Percentiles rank a stretch among this genome's conserved stretches.
phyloP scores from a whole-genome alignment of 1,140 invertebrate genomes.

The Diorhabda carinulata region DNA sequence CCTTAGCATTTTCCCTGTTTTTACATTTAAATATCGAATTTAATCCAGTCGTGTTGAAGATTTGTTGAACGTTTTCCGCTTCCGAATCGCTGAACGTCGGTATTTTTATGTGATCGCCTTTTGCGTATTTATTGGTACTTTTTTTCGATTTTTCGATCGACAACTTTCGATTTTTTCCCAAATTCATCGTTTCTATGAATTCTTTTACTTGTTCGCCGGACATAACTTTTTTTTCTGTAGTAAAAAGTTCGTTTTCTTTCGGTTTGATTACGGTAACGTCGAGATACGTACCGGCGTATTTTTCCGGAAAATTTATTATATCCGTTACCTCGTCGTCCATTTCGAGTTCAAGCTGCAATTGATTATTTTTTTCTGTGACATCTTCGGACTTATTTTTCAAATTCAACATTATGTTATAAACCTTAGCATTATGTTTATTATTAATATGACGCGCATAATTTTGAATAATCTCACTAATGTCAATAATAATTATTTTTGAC shows the following conservation, averaged over 20 bases:
- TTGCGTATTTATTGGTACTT: conserved; percentile 17
- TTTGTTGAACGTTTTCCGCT: conserved; percentile 14
- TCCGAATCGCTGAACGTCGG: not conserved
- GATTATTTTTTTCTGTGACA: conserved; percentile 27
- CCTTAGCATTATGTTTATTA: too few relatives aligned
- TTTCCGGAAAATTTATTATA: conserved; percentile 32
- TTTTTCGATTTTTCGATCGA: conserved; percentile 19
- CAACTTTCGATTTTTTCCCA: conserved; percentile 10
- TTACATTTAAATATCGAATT: conserved; percentile 29
- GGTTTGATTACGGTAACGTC: conserved; percentile 38
- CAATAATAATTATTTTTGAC: too few relatives aligned
- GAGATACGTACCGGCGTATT: conserved; percentile 30
- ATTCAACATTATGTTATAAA: too few relatives aligned
- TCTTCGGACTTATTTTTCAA: conserved; percentile 12
- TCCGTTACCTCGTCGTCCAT: conserved; percentile 33
- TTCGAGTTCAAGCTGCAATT: conserved; percentile 35
- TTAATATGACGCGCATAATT: conserved; percentile 6
- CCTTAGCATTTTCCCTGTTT: conserved; percentile 14
- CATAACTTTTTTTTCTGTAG: conserved; percentile 29
- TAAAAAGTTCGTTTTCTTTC: conserved; percentile 23
- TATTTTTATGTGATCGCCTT: conserved; percentile 3
- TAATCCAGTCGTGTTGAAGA: conserved; percentile 30
- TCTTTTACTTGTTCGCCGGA: conserved; percentile 30
- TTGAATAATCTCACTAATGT: not conserved
- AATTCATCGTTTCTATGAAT: conserved; percentile 30